phyloP scores from a whole-genome alignment of 2,888 invertebrate genomes.

The Phalangium opilio region DNA sequence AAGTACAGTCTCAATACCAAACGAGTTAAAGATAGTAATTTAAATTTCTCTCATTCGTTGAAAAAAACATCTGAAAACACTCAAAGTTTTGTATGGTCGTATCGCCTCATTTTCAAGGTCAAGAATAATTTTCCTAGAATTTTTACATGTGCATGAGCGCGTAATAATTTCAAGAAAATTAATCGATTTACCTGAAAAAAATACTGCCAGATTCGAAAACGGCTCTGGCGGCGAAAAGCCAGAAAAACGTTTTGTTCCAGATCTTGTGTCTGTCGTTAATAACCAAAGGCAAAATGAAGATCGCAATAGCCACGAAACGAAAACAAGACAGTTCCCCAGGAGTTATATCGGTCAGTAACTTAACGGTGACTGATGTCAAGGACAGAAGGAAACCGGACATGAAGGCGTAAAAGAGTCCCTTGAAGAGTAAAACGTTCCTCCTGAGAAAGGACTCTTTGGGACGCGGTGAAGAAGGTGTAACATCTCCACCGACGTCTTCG shows the following conservation, averaged over 20 bases:
- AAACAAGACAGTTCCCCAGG: conserved; percentile 78
- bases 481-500: too few species aligned
- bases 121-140: too few species aligned
- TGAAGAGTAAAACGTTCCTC: not conserved
- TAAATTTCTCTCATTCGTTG: too few species aligned
- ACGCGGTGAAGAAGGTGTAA: too few species aligned
- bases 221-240: conserved; percentile 55
- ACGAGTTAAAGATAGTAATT: too few species aligned
- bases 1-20: too few species aligned
- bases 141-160: too few species aligned
- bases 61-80: too few species aligned
- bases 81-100: too few species aligned
- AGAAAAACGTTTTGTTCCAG: conserved; percentile 25
- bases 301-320: conserved; percentile 66
- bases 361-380: conserved; percentile 77
- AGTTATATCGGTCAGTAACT: conserved; percentile 59
- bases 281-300: conserved; percentile 75
- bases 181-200: conserved; percentile 80
- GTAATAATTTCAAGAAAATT: too few species aligned
- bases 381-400: conserved; percentile 82
- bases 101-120: too few species aligned
- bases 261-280: conserved; percentile 60
- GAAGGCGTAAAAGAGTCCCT: conserved; percentile 18
- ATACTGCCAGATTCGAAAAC: conserved; percentile 72
- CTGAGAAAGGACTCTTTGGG: too few species aligned